A percentile compares a stretch with the other conserved stretches of the same genome.
Evolutionary conservation across 2,888 invertebrate genomes (phyloP).

Genomic region (Brachycybe producta): DNA sequence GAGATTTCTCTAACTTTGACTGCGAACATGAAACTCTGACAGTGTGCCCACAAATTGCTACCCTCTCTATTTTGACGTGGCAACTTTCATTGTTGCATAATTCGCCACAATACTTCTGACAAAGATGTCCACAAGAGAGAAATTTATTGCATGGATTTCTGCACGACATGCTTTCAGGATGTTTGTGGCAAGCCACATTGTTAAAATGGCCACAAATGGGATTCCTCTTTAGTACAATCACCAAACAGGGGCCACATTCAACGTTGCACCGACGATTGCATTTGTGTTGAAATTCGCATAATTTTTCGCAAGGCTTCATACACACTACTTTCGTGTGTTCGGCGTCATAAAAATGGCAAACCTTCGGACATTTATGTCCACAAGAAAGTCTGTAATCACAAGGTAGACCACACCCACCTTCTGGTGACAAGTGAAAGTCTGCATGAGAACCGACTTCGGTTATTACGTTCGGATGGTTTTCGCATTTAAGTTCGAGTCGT

Average conservation of each 20-base stretch:
- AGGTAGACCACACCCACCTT: constrained; percentile 24
- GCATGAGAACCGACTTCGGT: constrained; percentile 11
- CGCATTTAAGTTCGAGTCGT: constrained; percentile 23
- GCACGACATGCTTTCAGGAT: constrained; percentile 22
- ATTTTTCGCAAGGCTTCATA: constrained; percentile 24
- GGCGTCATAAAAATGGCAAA: constrained; percentile 5
- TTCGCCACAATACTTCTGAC: constrained; percentile 17
- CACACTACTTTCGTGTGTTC: constrained; percentile 23
- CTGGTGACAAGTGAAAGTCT: constrained; percentile 16
- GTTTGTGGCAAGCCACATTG: constrained; percentile 22
- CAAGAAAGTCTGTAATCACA: constrained; percentile 30
- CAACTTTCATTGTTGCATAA: constrained; percentile 17
- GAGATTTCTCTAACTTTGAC: neutral
- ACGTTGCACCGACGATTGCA: constrained; percentile 26
- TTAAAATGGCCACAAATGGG: constrained; percentile 26
- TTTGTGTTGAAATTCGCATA: constrained; percentile 21
- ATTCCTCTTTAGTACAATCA: constrained; percentile 21
- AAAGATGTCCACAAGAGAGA: constrained; percentile 28
- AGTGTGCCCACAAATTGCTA: constrained; percentile 21
- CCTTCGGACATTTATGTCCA: constrained; percentile 23
- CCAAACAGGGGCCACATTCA: constrained; percentile 28
- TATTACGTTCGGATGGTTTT: constrained; percentile 15
- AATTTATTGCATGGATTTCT: constrained; percentile 26
- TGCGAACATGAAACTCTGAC: constrained; percentile 11
- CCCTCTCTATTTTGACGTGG: constrained; percentile 7